These are phyloP conservation scores for Caranx ignobilis DNA, from an alignment of 2,113 vertebrate species.

Conservation along the genomic window DNA sequence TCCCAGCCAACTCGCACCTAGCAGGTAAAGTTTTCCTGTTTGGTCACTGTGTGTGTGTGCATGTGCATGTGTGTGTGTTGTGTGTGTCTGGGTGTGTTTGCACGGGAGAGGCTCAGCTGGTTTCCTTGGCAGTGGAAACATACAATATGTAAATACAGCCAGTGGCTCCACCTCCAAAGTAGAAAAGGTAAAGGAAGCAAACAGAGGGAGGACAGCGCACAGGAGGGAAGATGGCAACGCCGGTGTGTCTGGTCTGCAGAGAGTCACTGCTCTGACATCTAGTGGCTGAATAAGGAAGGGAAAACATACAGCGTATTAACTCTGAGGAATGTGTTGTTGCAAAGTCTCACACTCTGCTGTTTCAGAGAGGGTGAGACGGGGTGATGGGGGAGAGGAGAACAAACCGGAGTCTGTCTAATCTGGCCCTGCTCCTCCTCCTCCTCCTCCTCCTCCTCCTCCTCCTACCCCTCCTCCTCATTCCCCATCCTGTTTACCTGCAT, in stretches of 20 bases:
- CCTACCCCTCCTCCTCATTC: conserved; percentile 35
- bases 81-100: conserved; percentile 61
- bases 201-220: conserved; percentile 10
- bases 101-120: conserved; percentile 73
- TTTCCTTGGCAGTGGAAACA: conserved; percentile 77
- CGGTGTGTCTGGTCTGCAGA: not conserved
- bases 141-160: conserved; percentile 64
- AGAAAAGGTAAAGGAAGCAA: conserved; percentile 35
- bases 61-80: conserved; percentile 30
- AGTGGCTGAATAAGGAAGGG: conserved; percentile 35
- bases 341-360: not conserved
- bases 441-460: conserved; percentile 25
- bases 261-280: conserved; percentile 44
- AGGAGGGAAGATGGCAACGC: not conserved
- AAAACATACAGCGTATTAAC: conserved; percentile 1
- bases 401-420: conserved; percentile 74
- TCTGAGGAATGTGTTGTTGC: conserved; percentile 39
- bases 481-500: conserved; percentile 75
- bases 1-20: conserved; percentile 35
- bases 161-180: conserved; percentile 62
- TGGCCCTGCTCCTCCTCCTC: conserved; percentile 35
- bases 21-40: conserved; percentile 77
- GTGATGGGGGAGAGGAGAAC: conserved; percentile 52
- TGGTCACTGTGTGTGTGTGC: conserved; percentile 46
- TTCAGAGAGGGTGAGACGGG: conserved; percentile 12